Percentiles rank a stretch among this genome's conserved stretches.
These are phyloP conservation scores for Ophioninae sp. DNA, from an alignment of 2,888 invertebrate species.

Conservation along the genomic window DNA sequence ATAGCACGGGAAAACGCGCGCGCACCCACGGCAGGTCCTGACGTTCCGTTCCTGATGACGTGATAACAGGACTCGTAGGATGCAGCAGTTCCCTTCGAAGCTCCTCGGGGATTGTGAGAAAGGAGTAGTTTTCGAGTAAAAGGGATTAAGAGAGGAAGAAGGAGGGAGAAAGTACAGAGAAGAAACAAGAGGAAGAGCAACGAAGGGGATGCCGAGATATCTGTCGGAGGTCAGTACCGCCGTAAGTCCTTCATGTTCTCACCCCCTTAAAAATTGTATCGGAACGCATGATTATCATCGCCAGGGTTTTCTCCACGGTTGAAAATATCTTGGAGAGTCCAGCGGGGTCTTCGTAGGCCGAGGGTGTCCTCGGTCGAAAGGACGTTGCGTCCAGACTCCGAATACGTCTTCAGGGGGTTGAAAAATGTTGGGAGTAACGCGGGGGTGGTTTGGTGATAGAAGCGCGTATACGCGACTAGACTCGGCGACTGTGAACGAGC, in stretches of 20 bases:
- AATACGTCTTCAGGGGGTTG: too few species aligned
- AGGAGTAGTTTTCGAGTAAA: not conserved
- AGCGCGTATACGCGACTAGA: constrained; percentile 2
- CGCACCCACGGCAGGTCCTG: constrained; percentile 36
- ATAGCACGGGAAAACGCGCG: constrained; percentile 35
- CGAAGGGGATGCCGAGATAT: not conserved
- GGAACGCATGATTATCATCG: constrained; percentile 15
- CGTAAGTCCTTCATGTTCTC: constrained; percentile 22
- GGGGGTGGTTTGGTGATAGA: not conserved
- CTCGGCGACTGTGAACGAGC: constrained; percentile 1
- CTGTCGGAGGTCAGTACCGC: constrained; percentile 64
- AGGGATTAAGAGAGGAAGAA: not conserved
- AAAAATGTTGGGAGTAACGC: too few species aligned
- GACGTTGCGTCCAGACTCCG: too few species aligned
- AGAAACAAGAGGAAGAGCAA: not conserved
- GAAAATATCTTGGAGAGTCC: not conserved
- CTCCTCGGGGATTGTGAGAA: not conserved
- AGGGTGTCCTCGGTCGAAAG: too few species aligned
- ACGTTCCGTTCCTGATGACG: constrained; percentile 15
- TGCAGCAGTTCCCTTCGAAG: not conserved
- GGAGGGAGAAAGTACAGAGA: not conserved
- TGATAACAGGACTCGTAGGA: not conserved
- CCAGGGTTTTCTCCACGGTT: not conserved
- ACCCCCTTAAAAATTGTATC: not conserved
- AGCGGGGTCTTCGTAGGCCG: not conserved